These are phyloP conservation scores for Brotula barbata DNA, from an alignment of 2,797 vertebrate species.

Conservation along the genomic window DNA sequence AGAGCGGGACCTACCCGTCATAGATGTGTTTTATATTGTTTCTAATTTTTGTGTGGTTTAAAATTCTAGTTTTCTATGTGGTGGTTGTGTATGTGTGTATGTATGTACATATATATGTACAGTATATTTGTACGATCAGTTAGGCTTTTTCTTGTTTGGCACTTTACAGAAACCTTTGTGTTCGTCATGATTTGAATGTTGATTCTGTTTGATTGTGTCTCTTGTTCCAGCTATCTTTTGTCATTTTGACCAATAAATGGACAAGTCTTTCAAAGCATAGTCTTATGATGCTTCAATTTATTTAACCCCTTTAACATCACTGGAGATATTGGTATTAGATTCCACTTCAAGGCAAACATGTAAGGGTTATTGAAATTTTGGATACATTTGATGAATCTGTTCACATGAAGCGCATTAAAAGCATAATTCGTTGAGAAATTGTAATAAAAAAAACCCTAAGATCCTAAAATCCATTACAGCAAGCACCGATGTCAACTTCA, in stretches of 20 bases:
- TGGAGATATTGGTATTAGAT: no score
- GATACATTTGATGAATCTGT: no score
- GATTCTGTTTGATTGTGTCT: slow-evolving; percentile 47
- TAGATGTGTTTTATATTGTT: slow-evolving; percentile 49
- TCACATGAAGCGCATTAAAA: no score
- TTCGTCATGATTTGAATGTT: slow-evolving; percentile 66
- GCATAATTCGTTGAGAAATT: no score
- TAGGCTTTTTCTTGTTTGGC: slow-evolving; percentile 65
- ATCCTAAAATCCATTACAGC: no score
- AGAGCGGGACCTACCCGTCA: slow-evolving; percentile 37
- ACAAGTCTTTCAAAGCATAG: slow-evolving; percentile 41
- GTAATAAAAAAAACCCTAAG: no score
- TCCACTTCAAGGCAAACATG: no score
- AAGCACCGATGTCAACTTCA: background rate
- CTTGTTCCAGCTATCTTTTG: slow-evolving; percentile 37
- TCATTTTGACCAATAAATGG: slow-evolving; percentile 67
- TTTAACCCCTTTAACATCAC: no score
- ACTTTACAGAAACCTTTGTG: slow-evolving; percentile 70
- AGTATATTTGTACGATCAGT: slow-evolving; percentile 34
- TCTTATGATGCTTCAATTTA: background rate
- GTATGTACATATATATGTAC: slow-evolving; percentile 13
- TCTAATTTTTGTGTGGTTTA: slow-evolving; percentile 43
- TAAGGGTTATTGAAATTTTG: no score
- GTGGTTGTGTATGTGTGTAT: slow-evolving; percentile 37
- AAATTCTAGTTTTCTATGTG: slow-evolving; percentile 69